Conservation (phyloP, 2,797 vertebrate genomes). For the Clarias fuscus region DNA sequence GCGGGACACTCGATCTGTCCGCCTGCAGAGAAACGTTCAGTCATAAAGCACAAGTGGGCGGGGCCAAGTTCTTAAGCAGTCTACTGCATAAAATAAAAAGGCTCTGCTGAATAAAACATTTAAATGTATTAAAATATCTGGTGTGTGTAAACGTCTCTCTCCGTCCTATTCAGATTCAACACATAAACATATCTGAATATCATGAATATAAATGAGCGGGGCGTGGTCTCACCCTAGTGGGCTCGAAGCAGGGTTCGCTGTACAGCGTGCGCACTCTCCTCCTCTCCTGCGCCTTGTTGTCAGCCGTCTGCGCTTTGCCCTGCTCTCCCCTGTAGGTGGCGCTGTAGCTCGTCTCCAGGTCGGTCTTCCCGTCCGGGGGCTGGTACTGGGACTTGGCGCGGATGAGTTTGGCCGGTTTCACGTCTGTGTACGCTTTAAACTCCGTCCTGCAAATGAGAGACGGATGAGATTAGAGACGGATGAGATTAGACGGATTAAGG, state of each 20-base stretch:
- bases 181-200: neutral
- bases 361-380: conserved; percentile 84
- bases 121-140: too few relatives aligned
- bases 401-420: conserved; percentile 87
- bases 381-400: conserved; percentile 89
- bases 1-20: conserved; percentile 85
- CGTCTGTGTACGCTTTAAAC: conserved; percentile 89
- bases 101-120: too few relatives aligned
- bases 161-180: neutral
- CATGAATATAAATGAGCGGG: neutral
- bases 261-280: conserved; percentile 96
- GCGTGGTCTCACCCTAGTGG: conserved; percentile 80
- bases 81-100: neutral
- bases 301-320: conserved; percentile 72
- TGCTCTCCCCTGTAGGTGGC: conserved; percentile 86
- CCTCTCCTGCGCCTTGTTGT: conserved; percentile 87
- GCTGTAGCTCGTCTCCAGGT: conserved; percentile 92
- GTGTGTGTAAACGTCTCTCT: neutral
- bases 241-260: conserved; percentile 88
- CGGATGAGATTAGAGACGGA: neutral
- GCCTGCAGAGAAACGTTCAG: conserved; percentile 76
- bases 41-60: neutral
- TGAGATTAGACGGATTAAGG: neutral
- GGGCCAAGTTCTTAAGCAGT: neutral
- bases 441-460: conserved; percentile 78